phyloP scores from a whole-genome alignment of 2,113 vertebrate genomes.

The Ceyx melanurus region DNA sequence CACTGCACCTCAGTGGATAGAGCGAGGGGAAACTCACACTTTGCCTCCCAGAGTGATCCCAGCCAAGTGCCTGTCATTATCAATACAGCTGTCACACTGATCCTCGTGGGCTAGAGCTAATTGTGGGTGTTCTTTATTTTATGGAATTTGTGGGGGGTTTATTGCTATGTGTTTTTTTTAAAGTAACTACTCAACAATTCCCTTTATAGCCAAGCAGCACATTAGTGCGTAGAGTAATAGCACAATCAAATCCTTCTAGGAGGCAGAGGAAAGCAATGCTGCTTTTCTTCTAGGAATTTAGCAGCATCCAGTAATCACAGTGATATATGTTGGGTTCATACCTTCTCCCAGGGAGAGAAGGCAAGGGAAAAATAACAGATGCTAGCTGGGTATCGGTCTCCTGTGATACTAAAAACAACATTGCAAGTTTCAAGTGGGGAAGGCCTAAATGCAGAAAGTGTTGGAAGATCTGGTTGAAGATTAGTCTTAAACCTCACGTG shows the following conservation, averaged over 20 bases:
- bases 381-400: slow-evolving; percentile 70
- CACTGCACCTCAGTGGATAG: background rate
- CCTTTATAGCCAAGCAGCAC: slow-evolving; percentile 47
- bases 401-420: slow-evolving; percentile 72
- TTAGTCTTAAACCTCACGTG: slow-evolving; percentile 71
- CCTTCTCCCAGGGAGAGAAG: slow-evolving; percentile 45
- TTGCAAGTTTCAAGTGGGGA: slow-evolving; percentile 54
- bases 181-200: slow-evolving; percentile 14
- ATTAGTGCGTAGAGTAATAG: slow-evolving; percentile 21
- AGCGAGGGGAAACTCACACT: background rate
- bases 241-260: slow-evolving; percentile 49
- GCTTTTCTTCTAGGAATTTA: slow-evolving; percentile 56
- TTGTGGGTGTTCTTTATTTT: slow-evolving; percentile 19
- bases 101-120: background rate
- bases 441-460: slow-evolving; percentile 64
- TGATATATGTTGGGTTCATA: slow-evolving; percentile 48
- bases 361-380: slow-evolving; percentile 70
- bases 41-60: background rate
- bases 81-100: background rate
- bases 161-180: background rate
- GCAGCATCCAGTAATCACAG: slow-evolving; percentile 53
- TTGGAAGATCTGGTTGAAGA: slow-evolving; percentile 75
- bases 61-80: background rate
- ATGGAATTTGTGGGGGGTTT: background rate
- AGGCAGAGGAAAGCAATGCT: slow-evolving; percentile 16